A percentile compares a stretch with the other conserved stretches of the same genome.
Evolutionary conservation across 2,888 invertebrate genomes (phyloP).

Genomic region (Drosophila paramelanica): DNA sequence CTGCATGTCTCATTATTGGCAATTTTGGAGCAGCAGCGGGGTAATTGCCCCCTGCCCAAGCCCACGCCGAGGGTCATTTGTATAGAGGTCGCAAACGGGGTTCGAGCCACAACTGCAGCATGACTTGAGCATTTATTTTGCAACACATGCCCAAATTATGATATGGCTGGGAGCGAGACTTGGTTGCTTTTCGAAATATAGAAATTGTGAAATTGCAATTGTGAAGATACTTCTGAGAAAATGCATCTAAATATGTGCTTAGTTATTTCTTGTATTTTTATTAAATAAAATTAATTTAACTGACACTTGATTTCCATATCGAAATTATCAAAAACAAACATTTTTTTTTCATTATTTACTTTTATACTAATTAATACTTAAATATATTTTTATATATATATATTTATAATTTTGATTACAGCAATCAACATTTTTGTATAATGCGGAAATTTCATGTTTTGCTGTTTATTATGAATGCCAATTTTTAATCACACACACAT

Average conservation of each 20-base stretch:
- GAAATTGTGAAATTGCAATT: not conserved
- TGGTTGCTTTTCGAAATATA: not conserved
- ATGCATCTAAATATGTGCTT: not conserved
- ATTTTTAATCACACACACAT: conserved; percentile 11
- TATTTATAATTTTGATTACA: conserved; percentile 54
- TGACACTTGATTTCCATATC: conserved; percentile 56
- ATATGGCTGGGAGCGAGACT: conserved; percentile 5
- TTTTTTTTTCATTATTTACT: conserved; percentile 20
- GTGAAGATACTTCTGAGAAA: not conserved
- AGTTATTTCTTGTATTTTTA: conserved; percentile 48
- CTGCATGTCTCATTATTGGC: conserved; percentile 84
- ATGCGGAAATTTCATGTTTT: conserved; percentile 34
- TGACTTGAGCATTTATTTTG: conserved; percentile 62
- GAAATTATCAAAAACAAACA: conserved; percentile 67
- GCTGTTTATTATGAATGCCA: conserved; percentile 29
- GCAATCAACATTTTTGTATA: conserved; percentile 51
- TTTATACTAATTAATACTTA: conserved; percentile 62
- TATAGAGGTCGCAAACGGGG: conserved; percentile 31
- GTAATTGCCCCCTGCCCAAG: conserved; percentile 60
- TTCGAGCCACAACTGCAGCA: conserved; percentile 33
- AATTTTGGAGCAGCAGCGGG: conserved; percentile 76
- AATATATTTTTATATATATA: conserved; percentile 43
- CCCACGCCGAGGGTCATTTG: conserved; percentile 55
- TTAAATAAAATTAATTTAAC: conserved; percentile 70
- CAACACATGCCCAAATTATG: conserved; percentile 41